These are phyloP conservation scores for Microtus montanus DNA, from an alignment of 2,113 vertebrate species.

Conservation along the genomic window DNA sequence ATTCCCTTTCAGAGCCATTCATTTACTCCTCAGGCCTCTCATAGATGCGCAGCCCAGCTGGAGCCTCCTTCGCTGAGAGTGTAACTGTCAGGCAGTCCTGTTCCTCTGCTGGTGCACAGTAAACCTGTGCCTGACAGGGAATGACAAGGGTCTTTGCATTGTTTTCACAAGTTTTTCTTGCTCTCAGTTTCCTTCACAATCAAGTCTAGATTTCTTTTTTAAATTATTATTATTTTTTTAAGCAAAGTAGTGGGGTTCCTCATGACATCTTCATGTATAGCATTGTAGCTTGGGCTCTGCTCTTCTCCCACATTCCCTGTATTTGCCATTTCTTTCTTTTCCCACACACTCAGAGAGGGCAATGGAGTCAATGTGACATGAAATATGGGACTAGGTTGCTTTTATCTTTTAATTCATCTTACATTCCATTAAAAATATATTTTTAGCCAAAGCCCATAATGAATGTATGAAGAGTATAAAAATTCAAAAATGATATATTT, in stretches of 20 bases:
- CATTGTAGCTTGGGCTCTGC: background rate
- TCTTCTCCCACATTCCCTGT: background rate
- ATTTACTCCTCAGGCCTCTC: background rate
- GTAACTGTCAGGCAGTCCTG: background rate
- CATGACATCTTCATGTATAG: background rate
- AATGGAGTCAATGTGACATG: background rate
- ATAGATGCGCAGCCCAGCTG: background rate
- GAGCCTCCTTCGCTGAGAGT: background rate
- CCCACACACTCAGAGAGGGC: background rate
- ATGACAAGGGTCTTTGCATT: background rate
- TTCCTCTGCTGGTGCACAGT: background rate
- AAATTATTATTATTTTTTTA: background rate
- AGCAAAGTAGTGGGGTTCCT: background rate
- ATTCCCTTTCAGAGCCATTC: background rate
- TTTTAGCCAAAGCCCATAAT: background rate
- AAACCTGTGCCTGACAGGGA: background rate
- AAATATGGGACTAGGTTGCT: background rate
- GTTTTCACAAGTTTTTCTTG: background rate
- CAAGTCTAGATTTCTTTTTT: background rate
- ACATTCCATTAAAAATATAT: background rate
- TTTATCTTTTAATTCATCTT: slow-evolving; percentile 22
- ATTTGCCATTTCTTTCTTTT: background rate
- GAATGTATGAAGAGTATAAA: background rate
- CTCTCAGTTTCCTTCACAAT: background rate
- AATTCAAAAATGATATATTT: background rate